Base-by-base conservation (phyloP, 64 coral and sea anemone species). In the Anthopleura sola region DNA sequence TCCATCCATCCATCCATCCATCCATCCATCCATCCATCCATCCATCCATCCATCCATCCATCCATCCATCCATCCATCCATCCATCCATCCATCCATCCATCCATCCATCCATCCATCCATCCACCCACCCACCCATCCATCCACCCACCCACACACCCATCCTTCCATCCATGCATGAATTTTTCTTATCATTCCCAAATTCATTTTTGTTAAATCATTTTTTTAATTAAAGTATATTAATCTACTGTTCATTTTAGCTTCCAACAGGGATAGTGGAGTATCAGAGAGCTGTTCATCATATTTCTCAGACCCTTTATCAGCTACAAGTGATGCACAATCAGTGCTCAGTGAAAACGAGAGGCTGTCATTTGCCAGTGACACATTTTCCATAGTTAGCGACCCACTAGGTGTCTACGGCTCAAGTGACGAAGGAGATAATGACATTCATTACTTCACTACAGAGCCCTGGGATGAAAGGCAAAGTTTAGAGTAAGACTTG, bases 401-500 rank as follows among this genome's bases (percentile, higher is more conserved):
- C 21, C 89, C 89, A 38, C 55, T 91, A n/a, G 40, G 89, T 62
- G 77, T 23, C 28, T 76, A 49, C 15, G 84, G 55, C 57, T 84
- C 83, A 48, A 91, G 83, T 20, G 89, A 91, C 51, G 84, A 91
- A 38, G 84, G 83, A 54, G 83, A 85, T 78, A 86, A 91, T 66
- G 83, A 82, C 37, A 81, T 77, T 14, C 79, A 77, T 47, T 80
- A 68, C 75, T 86, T 78, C 20, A 83, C 36, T 2, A 37, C 78
- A 48, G 49, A 81, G 14, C 36, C 57, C 0, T 91, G 83, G 20
- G 89, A 91, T 29, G 89, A 91, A 32, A 78, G 62, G 55, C 84
- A 79, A 69, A 91, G 60, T 78, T 85, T 91, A 49, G 83, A 86
- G 89, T 91, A 86, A 37, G 89, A 64, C 57, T 60, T 60, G 3